A percentile compares a stretch with the other conserved stretches of the same genome.
These are phyloP conservation scores for Tachina fera DNA, from an alignment of 2,888 invertebrate genomes.

Conservation along the genomic window DNA sequence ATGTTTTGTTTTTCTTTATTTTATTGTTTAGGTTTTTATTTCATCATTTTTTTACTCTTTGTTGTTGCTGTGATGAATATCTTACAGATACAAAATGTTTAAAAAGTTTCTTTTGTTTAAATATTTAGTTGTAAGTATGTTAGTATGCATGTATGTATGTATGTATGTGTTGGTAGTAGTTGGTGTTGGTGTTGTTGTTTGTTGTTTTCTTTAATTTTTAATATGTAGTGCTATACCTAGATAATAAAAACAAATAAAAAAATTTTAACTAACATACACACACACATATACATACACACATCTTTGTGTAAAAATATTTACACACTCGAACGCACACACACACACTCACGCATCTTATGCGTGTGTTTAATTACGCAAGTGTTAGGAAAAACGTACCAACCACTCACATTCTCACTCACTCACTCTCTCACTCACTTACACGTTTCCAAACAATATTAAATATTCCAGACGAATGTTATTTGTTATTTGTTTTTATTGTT, in stretches of 20 bases:
- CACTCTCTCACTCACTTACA: conserved; percentile 15
- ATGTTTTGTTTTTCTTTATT: conserved; percentile 11
- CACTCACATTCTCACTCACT: not conserved
- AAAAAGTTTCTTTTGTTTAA: conserved; percentile 59
- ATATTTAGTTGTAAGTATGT: not conserved
- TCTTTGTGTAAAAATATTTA: not conserved
- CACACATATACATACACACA: not conserved
- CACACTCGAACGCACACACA: not conserved
- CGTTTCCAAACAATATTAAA: conserved; percentile 12
- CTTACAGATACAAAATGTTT: conserved; percentile 56
- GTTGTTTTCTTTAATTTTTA: not conserved
- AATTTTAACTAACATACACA: conserved; percentile 3
- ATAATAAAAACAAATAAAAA: not conserved
- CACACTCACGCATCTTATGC: conserved; percentile 7
- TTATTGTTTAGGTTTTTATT: conserved; percentile 2
- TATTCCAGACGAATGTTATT: conserved; percentile 50
- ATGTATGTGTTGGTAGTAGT: not conserved
- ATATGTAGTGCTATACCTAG: not conserved
- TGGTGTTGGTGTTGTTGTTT: not conserved
- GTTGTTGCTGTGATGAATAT: conserved; percentile 63
- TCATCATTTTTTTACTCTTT: not conserved
- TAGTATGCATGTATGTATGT: too few species aligned
- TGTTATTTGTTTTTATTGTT: conserved; percentile 50
- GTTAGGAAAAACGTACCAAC: not conserved
- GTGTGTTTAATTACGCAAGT: too few species aligned